Evolutionary conservation across 2,888 invertebrate species (phyloP).

Genomic region (Asteroscopus sphinx): DNA sequence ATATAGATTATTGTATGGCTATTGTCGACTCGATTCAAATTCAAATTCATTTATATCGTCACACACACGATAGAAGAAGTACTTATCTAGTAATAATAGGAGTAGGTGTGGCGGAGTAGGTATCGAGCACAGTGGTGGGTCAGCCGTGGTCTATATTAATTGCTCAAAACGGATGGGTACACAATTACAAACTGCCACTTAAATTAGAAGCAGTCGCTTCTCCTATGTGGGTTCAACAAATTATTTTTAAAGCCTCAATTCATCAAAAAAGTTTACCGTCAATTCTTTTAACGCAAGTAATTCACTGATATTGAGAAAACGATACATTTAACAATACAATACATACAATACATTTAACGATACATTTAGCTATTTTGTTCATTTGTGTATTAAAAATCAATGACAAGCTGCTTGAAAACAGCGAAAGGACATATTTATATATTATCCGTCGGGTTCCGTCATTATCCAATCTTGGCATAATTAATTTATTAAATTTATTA

Average conservation of each 20-base stretch:
- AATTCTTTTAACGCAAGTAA: neutral
- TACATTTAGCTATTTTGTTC: conserved; percentile 1
- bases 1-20: too few species aligned
- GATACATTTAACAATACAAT: neutral
- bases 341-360: too few species aligned
- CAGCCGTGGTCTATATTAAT: neutral
- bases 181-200: neutral
- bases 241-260: neutral
- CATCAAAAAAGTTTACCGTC: too few species aligned
- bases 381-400: conserved; percentile 6
- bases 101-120: too few species aligned
- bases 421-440: conserved; percentile 5
- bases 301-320: too few species aligned
- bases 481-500: conserved; percentile 1
- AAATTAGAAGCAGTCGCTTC: neutral
- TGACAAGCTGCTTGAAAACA: conserved; percentile 1
- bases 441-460: conserved; percentile 4
- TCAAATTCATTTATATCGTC: too few species aligned
- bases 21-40: too few species aligned
- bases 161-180: conserved; percentile 1
- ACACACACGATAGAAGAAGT: too few species aligned
- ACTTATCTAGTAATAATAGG: too few species aligned
- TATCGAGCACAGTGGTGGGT: neutral
- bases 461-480: conserved; percentile 1
- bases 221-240: neutral